Conservation (phyloP, 2,888 invertebrate genomes). For the Neoitamus cyanurus region DNA sequence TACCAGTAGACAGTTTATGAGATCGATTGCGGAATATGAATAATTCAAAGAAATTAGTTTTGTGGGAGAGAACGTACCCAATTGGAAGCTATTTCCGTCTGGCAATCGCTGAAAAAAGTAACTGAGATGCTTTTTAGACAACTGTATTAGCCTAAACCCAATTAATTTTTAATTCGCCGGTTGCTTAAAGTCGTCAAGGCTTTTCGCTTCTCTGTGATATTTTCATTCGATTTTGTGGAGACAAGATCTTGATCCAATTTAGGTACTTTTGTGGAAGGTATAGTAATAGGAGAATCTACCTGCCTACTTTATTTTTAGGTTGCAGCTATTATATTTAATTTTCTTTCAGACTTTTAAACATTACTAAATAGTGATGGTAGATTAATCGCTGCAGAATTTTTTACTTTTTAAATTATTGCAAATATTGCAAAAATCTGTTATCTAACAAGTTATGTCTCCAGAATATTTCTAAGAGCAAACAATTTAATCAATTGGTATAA, state of each 20-base stretch:
- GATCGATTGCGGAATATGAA: neutral
- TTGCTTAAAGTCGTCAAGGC: neutral
- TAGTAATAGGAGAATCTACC: neutral
- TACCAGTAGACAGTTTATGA: neutral
- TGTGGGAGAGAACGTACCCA: neutral
- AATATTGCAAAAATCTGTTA: too few relatives aligned
- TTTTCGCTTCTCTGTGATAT: neutral
- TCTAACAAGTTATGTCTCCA: too few relatives aligned
- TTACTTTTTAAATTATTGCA: neutral
- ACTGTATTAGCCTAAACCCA: neutral
- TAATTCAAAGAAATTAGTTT: neutral
- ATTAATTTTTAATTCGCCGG: neutral
- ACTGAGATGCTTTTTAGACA: neutral
- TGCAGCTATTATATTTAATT: too few relatives aligned
- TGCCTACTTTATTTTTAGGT: too few relatives aligned
- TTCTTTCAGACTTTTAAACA: too few relatives aligned
- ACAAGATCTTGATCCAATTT: neutral
- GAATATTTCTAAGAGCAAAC: too few relatives aligned
- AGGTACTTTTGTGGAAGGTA: neutral
- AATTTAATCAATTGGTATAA: too few relatives aligned
- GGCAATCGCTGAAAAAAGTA: neutral
- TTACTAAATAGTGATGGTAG: too few relatives aligned
- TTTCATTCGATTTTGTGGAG: neutral
- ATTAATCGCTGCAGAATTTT: too few relatives aligned
- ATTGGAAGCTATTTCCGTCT: neutral